Base-by-base conservation (phyloP, 1,140 invertebrate species). In the Ctenoplectra terminalis region DNA sequence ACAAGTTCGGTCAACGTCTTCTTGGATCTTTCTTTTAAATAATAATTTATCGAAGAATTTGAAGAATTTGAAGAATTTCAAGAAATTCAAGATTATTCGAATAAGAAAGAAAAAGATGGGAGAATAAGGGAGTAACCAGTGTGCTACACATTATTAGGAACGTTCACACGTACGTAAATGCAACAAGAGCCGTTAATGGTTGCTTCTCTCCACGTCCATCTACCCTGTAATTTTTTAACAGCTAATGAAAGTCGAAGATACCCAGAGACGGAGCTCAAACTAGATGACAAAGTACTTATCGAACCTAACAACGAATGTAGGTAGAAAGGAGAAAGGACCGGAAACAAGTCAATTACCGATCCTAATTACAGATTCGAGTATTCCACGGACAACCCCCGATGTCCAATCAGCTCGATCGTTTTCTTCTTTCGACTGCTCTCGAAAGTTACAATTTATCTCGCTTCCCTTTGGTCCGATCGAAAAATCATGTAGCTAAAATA, bases 361-460 rank as follows among this genome's bases (percentile, higher is more conserved):
- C 29, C 67, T 82, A 85, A 85, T 86, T 77, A 82, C 48, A 71
- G 79, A 81, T 85, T 85, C 71, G 40, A 56, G 52, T 61, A 52
- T 72, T 56, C 29, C 40, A 34, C 40, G 74, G 20, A 20, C 29
- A 20, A 23, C 5, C 6, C 7, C 46, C 69, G 37, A 64, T 54
- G 73, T 78, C 73, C 69, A 67, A 84, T 85, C 80, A 83, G 56
- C 26, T 31, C 31, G 76, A 72, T 81, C 54, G 46, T 37, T 34
- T 43, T n/a, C 3, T 85, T 34, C 46, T 52, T 60, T 70, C 70
- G 29, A 31, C 4, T 34, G 64, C n/a, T 60, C n/a, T 60, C 70
- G 61, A 15, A 26, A 64, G 52, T 74, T 56, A 67, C 56, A 71
- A 76, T 71, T 77, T 76, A 56, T 73, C 72, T 76, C 3, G 26